Percentiles rank a stretch among this genome's conserved stretches.
Conservation (phyloP, 2,113 vertebrate species). For the Natator depressus region DNA sequence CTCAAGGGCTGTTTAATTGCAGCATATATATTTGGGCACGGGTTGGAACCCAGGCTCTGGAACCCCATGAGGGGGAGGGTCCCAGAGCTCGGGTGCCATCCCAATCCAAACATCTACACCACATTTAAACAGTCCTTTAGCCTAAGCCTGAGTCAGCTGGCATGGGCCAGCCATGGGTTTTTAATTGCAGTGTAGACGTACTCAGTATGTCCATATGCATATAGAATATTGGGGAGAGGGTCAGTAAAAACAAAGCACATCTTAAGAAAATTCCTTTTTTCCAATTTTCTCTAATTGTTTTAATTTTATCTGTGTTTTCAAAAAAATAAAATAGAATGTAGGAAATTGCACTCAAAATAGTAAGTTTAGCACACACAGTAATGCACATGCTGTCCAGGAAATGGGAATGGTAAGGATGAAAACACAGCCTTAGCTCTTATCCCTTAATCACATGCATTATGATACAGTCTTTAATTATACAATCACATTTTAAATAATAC, state of each 20-base stretch:
- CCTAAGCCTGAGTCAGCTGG: neutral
- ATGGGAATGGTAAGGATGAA: neutral
- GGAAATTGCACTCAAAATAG: neutral
- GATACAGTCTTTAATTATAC: neutral
- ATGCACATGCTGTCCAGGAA: neutral
- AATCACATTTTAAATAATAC: neutral
- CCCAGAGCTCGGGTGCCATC: neutral
- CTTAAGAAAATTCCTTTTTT: neutral
- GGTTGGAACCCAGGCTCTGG: no score
- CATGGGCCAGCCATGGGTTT: neutral
- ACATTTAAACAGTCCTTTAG: neutral
- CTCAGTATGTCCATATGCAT: no score
- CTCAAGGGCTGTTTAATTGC: neutral
- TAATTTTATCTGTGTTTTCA: neutral
- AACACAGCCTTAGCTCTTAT: neutral
- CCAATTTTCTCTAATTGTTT: neutral
- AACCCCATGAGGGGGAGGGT: no score
- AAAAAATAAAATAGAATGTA: neutral
- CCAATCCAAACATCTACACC: neutral
- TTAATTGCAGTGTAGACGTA: neutral
- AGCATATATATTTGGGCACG: neutral
- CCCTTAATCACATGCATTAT: neutral
- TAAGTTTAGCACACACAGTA: neutral
- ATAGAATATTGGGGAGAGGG: neutral
- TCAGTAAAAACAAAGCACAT: neutral